These are phyloP conservation scores for Sisor rabdophorus DNA, from an alignment of 2,113 vertebrate species.

Conservation along the genomic window DNA sequence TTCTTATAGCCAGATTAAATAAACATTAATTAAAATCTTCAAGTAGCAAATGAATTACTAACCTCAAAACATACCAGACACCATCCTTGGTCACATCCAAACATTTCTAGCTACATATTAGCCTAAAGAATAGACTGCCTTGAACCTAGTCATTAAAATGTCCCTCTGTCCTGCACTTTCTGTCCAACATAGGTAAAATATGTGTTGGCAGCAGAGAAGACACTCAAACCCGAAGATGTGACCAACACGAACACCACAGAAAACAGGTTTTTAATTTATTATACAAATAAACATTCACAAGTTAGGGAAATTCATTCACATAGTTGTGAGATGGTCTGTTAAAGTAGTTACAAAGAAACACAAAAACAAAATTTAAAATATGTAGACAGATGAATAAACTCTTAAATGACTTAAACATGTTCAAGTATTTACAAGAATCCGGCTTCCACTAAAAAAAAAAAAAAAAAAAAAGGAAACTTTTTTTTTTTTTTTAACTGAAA, in stretches of 20 bases:
- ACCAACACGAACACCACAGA: background rate
- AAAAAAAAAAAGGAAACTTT: too few relatives aligned
- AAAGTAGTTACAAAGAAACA: conserved; percentile 47
- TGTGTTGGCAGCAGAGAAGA: background rate
- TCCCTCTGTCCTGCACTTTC: background rate
- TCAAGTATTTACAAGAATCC: conserved; percentile 9
- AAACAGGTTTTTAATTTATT: conserved; percentile 58
- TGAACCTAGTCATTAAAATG: background rate
- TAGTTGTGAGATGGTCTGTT: conserved; percentile 54
- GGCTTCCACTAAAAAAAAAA: conserved; percentile 20
- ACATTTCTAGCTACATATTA: background rate
- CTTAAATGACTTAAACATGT: conserved; percentile 19
- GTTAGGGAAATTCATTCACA: conserved; percentile 56
- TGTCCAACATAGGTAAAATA: background rate
- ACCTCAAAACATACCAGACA: background rate
- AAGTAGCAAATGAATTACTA: background rate
- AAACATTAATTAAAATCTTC: background rate
- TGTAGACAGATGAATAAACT: conserved; percentile 23
- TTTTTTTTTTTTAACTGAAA: conserved; percentile 35
- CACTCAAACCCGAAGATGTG: background rate
- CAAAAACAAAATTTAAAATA: conserved; percentile 44
- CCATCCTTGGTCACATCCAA: background rate
- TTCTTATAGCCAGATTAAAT: background rate
- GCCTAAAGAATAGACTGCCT: background rate
- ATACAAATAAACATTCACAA: conserved; percentile 62